A percentile compares a stretch with the other conserved stretches of the same genome.
Evolutionary conservation across 1,140 invertebrate genomes (phyloP).

Genomic region (Drosophila punjabiensis): DNA sequence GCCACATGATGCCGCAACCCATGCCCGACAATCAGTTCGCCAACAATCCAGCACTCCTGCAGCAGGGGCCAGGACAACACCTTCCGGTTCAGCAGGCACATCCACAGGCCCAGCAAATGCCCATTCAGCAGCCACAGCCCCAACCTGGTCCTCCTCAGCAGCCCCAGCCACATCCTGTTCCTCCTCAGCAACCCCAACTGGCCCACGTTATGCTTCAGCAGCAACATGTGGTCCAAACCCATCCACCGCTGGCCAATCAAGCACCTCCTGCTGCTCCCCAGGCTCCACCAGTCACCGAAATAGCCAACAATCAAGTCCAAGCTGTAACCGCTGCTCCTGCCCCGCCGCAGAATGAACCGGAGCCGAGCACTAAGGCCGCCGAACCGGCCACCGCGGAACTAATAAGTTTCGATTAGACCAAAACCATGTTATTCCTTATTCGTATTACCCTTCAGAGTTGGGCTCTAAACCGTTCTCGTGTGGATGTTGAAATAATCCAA

Average conservation of each 20-base stretch:
- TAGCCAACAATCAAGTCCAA: slow-evolving; percentile 60
- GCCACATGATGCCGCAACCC: slow-evolving; percentile 40
- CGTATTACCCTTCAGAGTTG: slow-evolving; percentile 20
- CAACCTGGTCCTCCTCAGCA: slow-evolving; percentile 55
- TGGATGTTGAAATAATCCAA: slow-evolving; percentile 15
- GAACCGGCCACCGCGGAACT: slow-evolving; percentile 89
- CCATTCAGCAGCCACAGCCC: slow-evolving; percentile 55
- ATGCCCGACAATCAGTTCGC: slow-evolving; percentile 41
- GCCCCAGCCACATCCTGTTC: slow-evolving; percentile 2
- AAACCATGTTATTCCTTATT: slow-evolving; percentile 16
- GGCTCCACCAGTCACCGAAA: slow-evolving; percentile 68
- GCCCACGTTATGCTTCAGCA: slow-evolving; percentile 85
- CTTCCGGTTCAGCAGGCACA: slow-evolving; percentile 61
- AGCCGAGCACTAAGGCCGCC: slow-evolving; percentile 72
- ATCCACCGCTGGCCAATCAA: slow-evolving; percentile 60
- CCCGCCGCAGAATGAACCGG: slow-evolving; percentile 84
- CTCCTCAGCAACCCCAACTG: slow-evolving; percentile 62
- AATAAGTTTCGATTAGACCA: slow-evolving; percentile 89
- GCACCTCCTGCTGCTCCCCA: slow-evolving; percentile 70
- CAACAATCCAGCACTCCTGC: slow-evolving; percentile 22
- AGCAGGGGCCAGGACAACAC: slow-evolving; percentile 32
- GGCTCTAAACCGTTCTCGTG: slow-evolving; percentile 23
- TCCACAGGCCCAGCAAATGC: slow-evolving; percentile 26
- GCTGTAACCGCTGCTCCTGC: slow-evolving; percentile 73
- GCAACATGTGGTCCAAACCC: slow-evolving; percentile 73